These are phyloP conservation scores for Eospalax fontanierii DNA, from an alignment of 2,797 vertebrate species.

Conservation along the genomic window DNA sequence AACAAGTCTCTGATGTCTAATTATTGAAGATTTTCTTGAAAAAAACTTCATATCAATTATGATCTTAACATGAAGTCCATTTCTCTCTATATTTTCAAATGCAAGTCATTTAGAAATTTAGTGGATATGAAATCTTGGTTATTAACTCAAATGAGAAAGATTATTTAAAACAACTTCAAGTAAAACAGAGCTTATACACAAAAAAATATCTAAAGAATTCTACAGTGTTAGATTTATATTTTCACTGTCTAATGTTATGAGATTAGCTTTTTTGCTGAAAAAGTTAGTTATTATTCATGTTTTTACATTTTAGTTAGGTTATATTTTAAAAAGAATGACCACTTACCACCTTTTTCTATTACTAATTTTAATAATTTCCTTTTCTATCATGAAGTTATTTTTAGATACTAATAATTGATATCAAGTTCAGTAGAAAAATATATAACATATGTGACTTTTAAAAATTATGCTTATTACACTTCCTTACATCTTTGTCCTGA, in stretches of 20 bases:
- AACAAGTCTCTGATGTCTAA: not conserved
- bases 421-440: slow-evolving; percentile 25
- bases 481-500: not conserved
- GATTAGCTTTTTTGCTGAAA: too few relatives aligned
- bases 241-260: not conserved
- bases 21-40: not conserved
- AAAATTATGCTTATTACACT: not conserved
- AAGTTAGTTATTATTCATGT: not conserved
- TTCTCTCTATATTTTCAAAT: not conserved
- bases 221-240: not conserved
- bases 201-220: slow-evolving; percentile 15
- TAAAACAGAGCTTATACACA: not conserved
- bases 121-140: not conserved
- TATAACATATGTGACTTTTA: not conserved
- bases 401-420: slow-evolving; percentile 1
- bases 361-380: not conserved
- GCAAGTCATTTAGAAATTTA: not conserved
- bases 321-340: not conserved
- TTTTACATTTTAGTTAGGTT: not conserved
- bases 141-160: not conserved
- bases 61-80: slow-evolving; percentile 3
- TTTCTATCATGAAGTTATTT: not conserved
- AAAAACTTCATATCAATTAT: not conserved
- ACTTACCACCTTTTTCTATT: not conserved
- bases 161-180: not conserved